Base-by-base conservation (phyloP, 2,888 invertebrate species). In the Oxystoma pomonae region DNA sequence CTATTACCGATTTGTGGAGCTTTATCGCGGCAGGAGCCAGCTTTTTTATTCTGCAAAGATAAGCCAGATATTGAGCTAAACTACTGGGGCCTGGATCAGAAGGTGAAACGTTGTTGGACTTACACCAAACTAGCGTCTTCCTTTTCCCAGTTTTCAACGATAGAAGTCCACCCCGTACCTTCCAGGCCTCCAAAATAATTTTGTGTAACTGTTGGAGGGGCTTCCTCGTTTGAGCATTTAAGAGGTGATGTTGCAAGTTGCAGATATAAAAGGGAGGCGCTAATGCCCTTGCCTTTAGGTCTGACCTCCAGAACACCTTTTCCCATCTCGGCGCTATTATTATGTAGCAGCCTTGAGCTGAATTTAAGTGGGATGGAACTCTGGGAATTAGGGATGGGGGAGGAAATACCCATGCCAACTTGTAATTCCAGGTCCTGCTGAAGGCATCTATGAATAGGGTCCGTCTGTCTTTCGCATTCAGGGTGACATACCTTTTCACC, bases 401-500 rank as follows among this genome's bases (percentile, higher is more conserved):
- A 35, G 35, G 35, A 35, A 35, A 35, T 7, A 35, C 9, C 35
- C 35, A 35, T 3, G 35, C 35, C 3, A 35, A 9, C 35, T 35
- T 35, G 35, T 35, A 35, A 3, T 35, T 12, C 35, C 35, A 35
- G 5, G 5, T 35, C 35, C 12, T 35, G 35, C 35, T 35, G 35
- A 35, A 35, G 5, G 35, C 35, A 35, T 35, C 12, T 35, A 35
- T 35, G 12, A 35, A 35, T 3, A 7, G 0, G 5, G 17, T 35
- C 52, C 68, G 67, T 20, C 17, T 65, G 20, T 59, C 20, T 35
- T 12, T 55, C 1, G 58, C 63, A 61, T 65, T 57, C 55, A 59
- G 60, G 9, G 69, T 59, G 1, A 65, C 69, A 59, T 70, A 69
- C 1, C 0, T 5, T 12, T 58, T 55, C 7, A 69, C 68, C 12